Evolutionary conservation across 2,888 invertebrate species (phyloP).

Genomic region (Drosophila anceps): DNA sequence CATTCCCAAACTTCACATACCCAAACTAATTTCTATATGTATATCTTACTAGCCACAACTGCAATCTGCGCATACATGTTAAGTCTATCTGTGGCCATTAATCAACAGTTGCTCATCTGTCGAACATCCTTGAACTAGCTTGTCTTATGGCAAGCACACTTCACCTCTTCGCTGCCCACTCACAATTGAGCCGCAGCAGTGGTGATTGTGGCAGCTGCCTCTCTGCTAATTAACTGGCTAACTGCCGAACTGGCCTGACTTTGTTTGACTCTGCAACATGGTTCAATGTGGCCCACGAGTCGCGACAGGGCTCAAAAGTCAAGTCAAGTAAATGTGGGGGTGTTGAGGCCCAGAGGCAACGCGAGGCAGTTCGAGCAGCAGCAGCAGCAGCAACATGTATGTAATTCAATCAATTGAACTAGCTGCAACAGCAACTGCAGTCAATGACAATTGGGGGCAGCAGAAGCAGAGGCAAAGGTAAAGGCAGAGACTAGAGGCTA

Average conservation of each 20-base stretch:
- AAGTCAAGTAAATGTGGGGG: conserved; percentile 62
- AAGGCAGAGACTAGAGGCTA: conserved; percentile 31
- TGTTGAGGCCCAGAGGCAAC: conserved; percentile 35
- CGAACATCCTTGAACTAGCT: conserved; percentile 56
- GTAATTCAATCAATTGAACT: conserved; percentile 77
- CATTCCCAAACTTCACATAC: background rate
- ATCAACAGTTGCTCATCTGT: conserved; percentile 15
- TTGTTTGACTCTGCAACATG: conserved; percentile 58
- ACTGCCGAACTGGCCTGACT: conserved; percentile 63
- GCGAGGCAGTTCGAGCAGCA: conserved; percentile 18
- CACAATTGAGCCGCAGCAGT: conserved; percentile 47
- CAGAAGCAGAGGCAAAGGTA: conserved; percentile 37
- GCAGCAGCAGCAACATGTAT: conserved; percentile 61
- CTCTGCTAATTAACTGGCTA: conserved; percentile 76
- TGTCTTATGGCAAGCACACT: conserved; percentile 15
- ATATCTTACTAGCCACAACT: background rate
- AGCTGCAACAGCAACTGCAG: conserved; percentile 52
- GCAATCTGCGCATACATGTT: too few species aligned
- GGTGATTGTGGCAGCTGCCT: conserved; percentile 19
- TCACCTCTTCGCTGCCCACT: conserved; percentile 34
- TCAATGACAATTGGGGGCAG: conserved; percentile 73
- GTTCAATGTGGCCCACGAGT: conserved; percentile 50
- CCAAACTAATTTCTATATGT: background rate
- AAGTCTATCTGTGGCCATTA: background rate
- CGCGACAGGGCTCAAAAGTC: conserved; percentile 64